phyloP scores from a whole-genome alignment of 2,888 invertebrate genomes.

The Leucania comma region DNA sequence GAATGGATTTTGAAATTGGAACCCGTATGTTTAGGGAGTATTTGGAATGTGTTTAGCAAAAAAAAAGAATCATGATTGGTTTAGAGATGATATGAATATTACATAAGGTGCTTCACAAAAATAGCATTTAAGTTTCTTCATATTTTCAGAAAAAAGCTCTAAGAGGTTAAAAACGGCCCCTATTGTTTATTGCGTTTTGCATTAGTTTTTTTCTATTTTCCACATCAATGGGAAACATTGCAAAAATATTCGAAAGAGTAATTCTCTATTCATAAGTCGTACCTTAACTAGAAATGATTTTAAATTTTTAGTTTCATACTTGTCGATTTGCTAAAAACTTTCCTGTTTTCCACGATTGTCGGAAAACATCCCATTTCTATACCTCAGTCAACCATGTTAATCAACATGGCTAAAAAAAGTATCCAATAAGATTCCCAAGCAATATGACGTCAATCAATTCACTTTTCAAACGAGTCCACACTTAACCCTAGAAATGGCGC shows the following conservation, averaged over 20 bases:
- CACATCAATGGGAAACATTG: background rate
- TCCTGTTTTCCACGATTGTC: background rate
- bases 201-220: no score
- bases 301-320: background rate
- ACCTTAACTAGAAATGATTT: background rate
- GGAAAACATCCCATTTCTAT: background rate
- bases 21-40: conserved; percentile 69
- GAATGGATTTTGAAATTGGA: conserved; percentile 84
- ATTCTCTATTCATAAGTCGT: background rate
- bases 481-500: conserved; percentile 85
- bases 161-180: background rate
- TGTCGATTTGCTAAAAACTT: background rate
- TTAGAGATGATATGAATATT: conserved; percentile 33
- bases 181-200: no score
- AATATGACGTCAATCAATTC: conserved; percentile 82
- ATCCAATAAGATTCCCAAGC: conserved; percentile 59
- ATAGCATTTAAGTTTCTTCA: background rate
- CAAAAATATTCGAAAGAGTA: background rate
- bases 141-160: background rate
- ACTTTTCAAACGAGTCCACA: conserved; percentile 83
- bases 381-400: background rate
- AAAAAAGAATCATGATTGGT: conserved; percentile 52
- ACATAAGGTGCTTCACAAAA: background rate
- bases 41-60: conserved; percentile 62
- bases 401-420: conserved; percentile 20